Conservation (phyloP, 1,140 invertebrate genomes). For the Pseudoatta argentina region DNA sequence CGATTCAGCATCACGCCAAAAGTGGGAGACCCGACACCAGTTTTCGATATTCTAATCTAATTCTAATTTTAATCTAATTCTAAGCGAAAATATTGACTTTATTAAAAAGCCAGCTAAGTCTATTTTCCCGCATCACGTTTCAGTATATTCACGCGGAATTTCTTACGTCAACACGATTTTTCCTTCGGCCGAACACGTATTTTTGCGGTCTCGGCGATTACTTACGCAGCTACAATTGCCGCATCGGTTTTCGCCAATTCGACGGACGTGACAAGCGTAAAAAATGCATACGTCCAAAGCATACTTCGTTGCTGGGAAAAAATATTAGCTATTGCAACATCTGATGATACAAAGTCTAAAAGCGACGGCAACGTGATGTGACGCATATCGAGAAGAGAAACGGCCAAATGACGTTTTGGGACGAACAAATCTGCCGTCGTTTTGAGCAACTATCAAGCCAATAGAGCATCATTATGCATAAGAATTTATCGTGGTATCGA, state of each 20-base stretch:
- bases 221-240: background rate
- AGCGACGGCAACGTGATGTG: background rate
- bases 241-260: constrained; percentile 36
- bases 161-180: too few relatives aligned
- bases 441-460: background rate
- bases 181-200: background rate
- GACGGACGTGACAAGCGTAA: constrained; percentile 4
- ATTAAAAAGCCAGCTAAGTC: too few relatives aligned
- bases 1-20: background rate
- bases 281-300: background rate
- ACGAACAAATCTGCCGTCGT: background rate
- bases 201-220: background rate
- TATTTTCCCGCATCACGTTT: background rate
- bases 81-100: background rate
- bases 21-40: background rate
- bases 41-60: background rate
- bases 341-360: background rate
- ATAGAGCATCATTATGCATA: background rate
- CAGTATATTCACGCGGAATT: background rate
- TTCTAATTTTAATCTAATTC: too few relatives aligned
- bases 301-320: background rate
- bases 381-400: background rate
- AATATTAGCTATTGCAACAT: background rate
- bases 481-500: background rate
- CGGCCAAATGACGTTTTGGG: background rate